phyloP scores from a whole-genome alignment of 2,888 invertebrate species.

The Dioctria rufipes region DNA sequence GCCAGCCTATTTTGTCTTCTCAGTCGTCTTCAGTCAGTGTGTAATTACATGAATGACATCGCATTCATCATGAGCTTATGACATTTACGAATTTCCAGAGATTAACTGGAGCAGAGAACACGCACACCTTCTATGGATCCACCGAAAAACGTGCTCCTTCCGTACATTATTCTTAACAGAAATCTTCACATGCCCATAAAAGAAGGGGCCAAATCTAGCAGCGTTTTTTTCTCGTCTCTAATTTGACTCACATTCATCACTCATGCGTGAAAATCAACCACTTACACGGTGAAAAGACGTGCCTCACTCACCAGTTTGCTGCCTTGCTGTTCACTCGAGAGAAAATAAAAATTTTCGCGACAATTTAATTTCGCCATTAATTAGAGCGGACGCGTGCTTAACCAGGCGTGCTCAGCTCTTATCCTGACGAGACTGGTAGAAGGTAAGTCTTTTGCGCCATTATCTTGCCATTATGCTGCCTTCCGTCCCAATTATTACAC shows the following conservation, averaged over 20 bases:
- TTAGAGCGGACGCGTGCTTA: slow-evolving; percentile 46
- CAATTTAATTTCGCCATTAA: slow-evolving; percentile 49
- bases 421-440: neutral
- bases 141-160: slow-evolving; percentile 1
- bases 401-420: slow-evolving; percentile 15
- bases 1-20: neutral
- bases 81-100: slow-evolving; percentile 48
- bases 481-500: slow-evolving; percentile 14
- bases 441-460: neutral
- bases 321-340: neutral
- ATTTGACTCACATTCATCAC: slow-evolving; percentile 39
- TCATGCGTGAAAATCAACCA: slow-evolving; percentile 39
- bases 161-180: neutral
- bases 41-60: slow-evolving; percentile 37
- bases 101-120: slow-evolving; percentile 39
- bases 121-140: neutral
- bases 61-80: slow-evolving; percentile 47
- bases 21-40: neutral
- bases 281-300: slow-evolving; percentile 21
- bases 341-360: slow-evolving; percentile 41
- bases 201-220: slow-evolving; percentile 10
- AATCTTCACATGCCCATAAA: neutral
- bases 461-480: slow-evolving; percentile 12
- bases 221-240: slow-evolving; percentile 23
- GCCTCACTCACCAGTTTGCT: slow-evolving; percentile 8